phyloP scores from a whole-genome alignment of 1,140 invertebrate genomes.

The Zaprionus kolodkinae region DNA sequence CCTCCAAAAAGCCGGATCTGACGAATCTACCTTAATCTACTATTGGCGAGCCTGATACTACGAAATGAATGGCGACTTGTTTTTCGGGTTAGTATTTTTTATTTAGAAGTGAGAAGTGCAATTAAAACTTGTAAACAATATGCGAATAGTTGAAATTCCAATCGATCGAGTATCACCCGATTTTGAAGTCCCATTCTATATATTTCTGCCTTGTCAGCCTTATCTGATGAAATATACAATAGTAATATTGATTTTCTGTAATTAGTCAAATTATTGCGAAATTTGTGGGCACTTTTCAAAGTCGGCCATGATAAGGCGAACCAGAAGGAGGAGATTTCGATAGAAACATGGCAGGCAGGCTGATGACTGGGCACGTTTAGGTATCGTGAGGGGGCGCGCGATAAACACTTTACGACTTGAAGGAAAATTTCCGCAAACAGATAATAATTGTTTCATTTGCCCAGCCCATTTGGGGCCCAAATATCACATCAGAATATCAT shows the following conservation, averaged over 20 bases:
- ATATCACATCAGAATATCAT: slow-evolving; percentile 23
- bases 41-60: slow-evolving; percentile 50
- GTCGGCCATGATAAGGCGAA: slow-evolving; percentile 26
- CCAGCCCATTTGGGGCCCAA: slow-evolving; percentile 31
- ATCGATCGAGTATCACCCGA: neutral
- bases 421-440: slow-evolving; percentile 69
- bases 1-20: slow-evolving; percentile 29
- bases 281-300: slow-evolving; percentile 20
- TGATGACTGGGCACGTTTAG: slow-evolving; percentile 32
- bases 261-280: slow-evolving; percentile 52
- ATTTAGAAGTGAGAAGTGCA: neutral
- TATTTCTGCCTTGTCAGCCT: slow-evolving; percentile 12
- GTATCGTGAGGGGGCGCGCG: slow-evolving; percentile 21
- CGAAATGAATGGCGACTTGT: slow-evolving; percentile 78
- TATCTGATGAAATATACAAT: slow-evolving; percentile 5
- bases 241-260: slow-evolving; percentile 25
- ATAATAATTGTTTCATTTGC: slow-evolving; percentile 50
- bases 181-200: neutral
- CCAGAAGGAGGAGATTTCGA: slow-evolving; percentile 7
- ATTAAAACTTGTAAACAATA: slow-evolving; percentile 33
- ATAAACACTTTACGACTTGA: slow-evolving; percentile 66
- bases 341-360: slow-evolving; percentile 13
- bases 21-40: neutral
- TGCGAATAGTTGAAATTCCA: slow-evolving; percentile 60
- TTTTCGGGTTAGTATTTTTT: slow-evolving; percentile 66